phyloP scores from a whole-genome alignment of 1,140 invertebrate genomes.

The Zaprionus lachaisei region DNA sequence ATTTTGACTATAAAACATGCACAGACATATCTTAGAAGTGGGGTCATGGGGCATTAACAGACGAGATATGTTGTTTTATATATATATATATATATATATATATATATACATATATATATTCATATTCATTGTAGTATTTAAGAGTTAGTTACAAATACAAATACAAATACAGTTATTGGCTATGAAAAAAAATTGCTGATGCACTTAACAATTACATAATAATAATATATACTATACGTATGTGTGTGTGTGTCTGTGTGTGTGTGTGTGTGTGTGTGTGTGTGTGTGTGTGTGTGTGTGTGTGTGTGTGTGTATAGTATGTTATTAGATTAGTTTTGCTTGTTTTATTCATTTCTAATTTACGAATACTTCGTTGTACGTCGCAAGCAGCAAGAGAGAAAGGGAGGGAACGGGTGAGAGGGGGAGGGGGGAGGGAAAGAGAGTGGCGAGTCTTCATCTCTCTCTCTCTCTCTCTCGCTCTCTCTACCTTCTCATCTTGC shows the following conservation, averaged over 20 bases:
- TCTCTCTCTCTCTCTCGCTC: background rate
- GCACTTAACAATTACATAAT: slow-evolving; percentile 73
- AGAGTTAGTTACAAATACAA: slow-evolving; percentile 55
- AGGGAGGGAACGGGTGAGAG: background rate
- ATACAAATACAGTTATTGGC: slow-evolving; percentile 66
- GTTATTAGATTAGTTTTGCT: background rate
- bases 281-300: background rate
- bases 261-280: background rate
- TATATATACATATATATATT: slow-evolving; percentile 22
- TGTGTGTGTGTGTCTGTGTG: background rate
- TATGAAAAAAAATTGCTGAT: slow-evolving; percentile 67
- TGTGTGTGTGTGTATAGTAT: background rate
- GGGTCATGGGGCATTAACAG: slow-evolving; percentile 14
- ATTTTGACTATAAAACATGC: slow-evolving; percentile 52
- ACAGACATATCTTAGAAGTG: slow-evolving; percentile 13
- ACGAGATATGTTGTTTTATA: slow-evolving; percentile 33
- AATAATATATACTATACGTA: slow-evolving; percentile 32
- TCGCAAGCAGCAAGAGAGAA: slow-evolving; percentile 29
- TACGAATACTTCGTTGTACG: slow-evolving; percentile 78
- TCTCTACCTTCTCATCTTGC: background rate
- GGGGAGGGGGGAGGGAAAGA: background rate
- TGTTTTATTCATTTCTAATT: slow-evolving; percentile 47
- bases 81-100: background rate
- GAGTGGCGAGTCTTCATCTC: background rate
- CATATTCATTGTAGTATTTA: slow-evolving; percentile 18